Evolutionary conservation across 1,140 invertebrate species (phyloP).

Genomic region (Formica selysi): DNA sequence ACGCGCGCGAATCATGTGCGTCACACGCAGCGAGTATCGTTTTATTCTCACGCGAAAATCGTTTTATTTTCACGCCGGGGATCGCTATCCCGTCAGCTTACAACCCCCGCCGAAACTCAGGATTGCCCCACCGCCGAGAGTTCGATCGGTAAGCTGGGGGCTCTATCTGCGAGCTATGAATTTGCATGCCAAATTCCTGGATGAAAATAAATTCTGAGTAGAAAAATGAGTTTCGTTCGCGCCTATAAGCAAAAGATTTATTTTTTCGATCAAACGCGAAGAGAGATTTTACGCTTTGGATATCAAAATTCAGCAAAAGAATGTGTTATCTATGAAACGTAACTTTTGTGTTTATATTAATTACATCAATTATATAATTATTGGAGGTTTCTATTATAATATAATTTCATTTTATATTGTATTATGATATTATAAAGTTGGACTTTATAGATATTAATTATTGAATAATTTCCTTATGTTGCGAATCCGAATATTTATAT

Average conservation of each 20-base stretch:
- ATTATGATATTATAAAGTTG: too few relatives aligned
- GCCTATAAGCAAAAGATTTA: background rate
- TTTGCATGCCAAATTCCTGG: slow-evolving; percentile 11
- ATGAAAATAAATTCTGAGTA: background rate
- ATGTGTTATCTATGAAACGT: background rate
- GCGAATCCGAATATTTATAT: background rate
- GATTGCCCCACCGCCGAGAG: background rate
- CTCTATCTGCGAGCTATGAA: slow-evolving; percentile 27
- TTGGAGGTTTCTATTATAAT: too few relatives aligned
- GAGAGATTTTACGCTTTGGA: background rate
- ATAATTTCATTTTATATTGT: too few relatives aligned
- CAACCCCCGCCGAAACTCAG: background rate
- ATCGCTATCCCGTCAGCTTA: slow-evolving; percentile 27
- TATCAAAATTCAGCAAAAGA: background rate
- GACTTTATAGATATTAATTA: background rate
- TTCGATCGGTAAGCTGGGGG: background rate
- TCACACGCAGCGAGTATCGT: slow-evolving; percentile 23
- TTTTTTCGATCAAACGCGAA: background rate
- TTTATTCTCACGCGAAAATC: background rate
- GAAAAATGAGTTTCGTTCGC: background rate
- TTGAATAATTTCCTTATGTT: background rate
- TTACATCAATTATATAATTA: background rate
- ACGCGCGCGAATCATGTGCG: slow-evolving; percentile 30
- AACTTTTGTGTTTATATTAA: background rate
- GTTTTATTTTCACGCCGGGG: slow-evolving; percentile 2